Base-by-base conservation (phyloP, 2,113 vertebrate species). In the Bubalus kerabau region DNA sequence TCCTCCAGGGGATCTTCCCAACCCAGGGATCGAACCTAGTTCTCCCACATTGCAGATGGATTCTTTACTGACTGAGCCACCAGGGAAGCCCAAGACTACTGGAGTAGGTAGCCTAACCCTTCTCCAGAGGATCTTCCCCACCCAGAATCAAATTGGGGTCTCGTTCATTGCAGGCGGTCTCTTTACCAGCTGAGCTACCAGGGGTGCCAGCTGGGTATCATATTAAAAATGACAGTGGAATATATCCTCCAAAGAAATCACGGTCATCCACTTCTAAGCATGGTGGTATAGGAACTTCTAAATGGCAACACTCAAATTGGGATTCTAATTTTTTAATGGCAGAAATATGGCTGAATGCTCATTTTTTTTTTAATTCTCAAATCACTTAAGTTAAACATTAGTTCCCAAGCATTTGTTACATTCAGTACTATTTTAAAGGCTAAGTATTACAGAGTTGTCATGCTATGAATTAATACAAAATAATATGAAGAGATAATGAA, bases 271-370 rank as follows among this genome's bases (percentile, higher is more conserved):
- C 95, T 95, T 96, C 57, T 94, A 81, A 36, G 36, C 1, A 78
- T 88, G 36, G 12, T 91, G 54, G 71, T 56, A 94, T 95, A 97
- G 46, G 26, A 97, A 14, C 7, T 96, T 97, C 84, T 90, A 98
- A 96, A 50, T 50, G 14, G 81, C 36, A 97, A 84, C 26, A 78
- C 71, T 60, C 95, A 94, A 92, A 59, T 94, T 76, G 5, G 3
- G 7, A 2, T 10, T 71, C 67, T 78, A 54, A 23, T 67, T 98
- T 98, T 94, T 98, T 83, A 91, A 98, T 91, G 43, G 87, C 67
- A 94, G 85, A 43, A 97, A 94, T 93, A 94, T 97, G 97, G 82
- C 80, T n/a, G 59, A 92, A 48, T 64, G 13, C 17, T 96, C 24
- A 23, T n/a, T 92, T 80, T 12, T 40, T 94, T 92, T 90, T 59